These are phyloP conservation scores for Pavo muticus DNA, from an alignment of 2,113 vertebrate species.

Conservation along the genomic window DNA sequence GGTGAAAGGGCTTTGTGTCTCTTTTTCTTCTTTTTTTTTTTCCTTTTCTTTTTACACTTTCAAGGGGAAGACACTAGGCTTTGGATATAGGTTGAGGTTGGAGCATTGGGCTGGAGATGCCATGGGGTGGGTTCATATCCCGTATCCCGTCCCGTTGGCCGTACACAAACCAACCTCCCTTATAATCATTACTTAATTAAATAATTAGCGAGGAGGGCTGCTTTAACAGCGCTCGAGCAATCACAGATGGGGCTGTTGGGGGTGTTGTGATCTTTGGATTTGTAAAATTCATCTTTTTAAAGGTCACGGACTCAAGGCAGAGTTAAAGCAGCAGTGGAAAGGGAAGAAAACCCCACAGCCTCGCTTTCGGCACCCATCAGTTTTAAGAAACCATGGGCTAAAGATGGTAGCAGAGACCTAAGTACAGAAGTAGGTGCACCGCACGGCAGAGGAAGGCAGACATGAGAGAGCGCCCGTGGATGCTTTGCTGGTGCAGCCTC, in stretches of 20 bases:
- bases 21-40: background rate
- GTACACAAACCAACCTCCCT: background rate
- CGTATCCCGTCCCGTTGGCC: background rate
- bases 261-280: background rate
- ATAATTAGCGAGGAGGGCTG: background rate
- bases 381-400: background rate
- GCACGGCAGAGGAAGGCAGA: background rate
- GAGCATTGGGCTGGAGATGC: background rate
- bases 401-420: background rate
- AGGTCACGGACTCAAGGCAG: background rate
- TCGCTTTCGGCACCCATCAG: background rate
- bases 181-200: background rate
- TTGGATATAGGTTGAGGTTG: background rate
- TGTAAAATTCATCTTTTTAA: background rate
- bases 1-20: background rate
- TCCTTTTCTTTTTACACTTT: background rate
- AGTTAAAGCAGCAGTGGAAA: background rate
- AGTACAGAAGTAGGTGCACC: background rate
- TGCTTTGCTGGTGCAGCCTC: background rate
- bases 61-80: background rate
- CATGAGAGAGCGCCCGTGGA: fast-evolving
- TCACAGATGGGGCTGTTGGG: background rate
- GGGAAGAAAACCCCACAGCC: background rate
- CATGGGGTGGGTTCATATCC: background rate
- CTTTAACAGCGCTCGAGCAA: background rate